phyloP scores from a whole-genome alignment of 2,888 invertebrate species.

The Hypolimnas misippus region DNA sequence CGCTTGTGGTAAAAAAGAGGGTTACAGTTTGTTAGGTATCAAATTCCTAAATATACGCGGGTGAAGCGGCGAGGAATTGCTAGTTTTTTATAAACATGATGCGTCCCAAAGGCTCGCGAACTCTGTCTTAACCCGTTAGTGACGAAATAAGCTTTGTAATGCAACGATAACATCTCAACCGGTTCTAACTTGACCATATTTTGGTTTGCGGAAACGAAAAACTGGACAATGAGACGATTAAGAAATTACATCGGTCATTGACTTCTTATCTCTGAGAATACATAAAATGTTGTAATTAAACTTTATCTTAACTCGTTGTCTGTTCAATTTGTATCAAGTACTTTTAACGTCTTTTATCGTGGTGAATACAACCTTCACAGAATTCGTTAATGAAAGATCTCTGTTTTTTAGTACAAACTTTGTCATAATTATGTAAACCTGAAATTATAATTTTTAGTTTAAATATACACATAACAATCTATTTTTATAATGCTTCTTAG shows the following conservation, averaged over 20 bases:
- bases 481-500: too few species aligned
- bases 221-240: conserved; percentile 33
- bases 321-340: not conserved
- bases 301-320: not conserved
- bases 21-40: too few species aligned
- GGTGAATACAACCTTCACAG: not conserved
- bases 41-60: too few species aligned
- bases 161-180: conserved; percentile 53
- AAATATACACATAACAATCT: too few species aligned
- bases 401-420: too few species aligned
- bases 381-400: not conserved
- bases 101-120: conserved; percentile 41
- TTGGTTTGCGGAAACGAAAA: conserved; percentile 25
- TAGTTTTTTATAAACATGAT: not conserved
- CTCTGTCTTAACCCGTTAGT: conserved; percentile 35
- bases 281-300: conserved; percentile 15
- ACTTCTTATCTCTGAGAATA: conserved; percentile 19
- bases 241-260: conserved; percentile 34
- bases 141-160: conserved; percentile 43
- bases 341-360: not conserved
- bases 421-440: too few species aligned
- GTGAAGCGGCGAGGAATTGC: too few species aligned
- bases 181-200: conserved; percentile 42
- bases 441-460: too few species aligned
- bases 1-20: too few species aligned